Evolutionary conservation across 2,797 vertebrate genomes (phyloP).

Genomic region (Atherinosoma microstoma): DNA sequence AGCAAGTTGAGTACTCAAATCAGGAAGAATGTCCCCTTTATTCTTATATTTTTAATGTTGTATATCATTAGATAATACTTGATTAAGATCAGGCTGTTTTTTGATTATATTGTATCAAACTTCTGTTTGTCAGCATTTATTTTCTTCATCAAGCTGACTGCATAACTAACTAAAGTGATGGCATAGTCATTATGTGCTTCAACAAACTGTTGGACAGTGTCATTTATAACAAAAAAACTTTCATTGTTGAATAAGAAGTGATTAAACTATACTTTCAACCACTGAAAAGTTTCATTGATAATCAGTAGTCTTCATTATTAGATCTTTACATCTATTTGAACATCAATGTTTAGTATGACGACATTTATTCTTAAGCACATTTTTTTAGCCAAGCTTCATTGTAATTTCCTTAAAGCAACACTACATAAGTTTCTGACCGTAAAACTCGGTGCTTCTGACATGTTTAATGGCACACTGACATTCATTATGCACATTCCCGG

Average conservation of each 20-base stretch:
- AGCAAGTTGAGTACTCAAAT: neutral
- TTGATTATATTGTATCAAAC: neutral
- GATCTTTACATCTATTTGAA: no score
- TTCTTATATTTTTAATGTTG: neutral
- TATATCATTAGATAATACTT: neutral
- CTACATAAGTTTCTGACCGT: neutral
- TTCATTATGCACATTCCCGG: neutral
- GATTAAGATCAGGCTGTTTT: neutral
- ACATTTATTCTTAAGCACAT: no score
- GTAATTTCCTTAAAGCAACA: no score
- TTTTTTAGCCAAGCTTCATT: no score
- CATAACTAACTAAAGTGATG: no score
- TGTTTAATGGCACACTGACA: neutral
- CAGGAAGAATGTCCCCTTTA: neutral
- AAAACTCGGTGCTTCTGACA: neutral
- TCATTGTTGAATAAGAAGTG: no score
- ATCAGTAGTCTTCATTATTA: no score
- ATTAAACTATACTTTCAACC: no score
- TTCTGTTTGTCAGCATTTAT: neutral
- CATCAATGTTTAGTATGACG: no score
- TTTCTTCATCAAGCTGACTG: neutral
- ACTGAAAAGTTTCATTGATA: no score
- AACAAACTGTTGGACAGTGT: neutral
- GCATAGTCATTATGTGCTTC: neutral
- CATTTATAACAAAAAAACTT: no score